Conservation (phyloP, 2,888 invertebrate species). For the Corythucha ciliata region DNA sequence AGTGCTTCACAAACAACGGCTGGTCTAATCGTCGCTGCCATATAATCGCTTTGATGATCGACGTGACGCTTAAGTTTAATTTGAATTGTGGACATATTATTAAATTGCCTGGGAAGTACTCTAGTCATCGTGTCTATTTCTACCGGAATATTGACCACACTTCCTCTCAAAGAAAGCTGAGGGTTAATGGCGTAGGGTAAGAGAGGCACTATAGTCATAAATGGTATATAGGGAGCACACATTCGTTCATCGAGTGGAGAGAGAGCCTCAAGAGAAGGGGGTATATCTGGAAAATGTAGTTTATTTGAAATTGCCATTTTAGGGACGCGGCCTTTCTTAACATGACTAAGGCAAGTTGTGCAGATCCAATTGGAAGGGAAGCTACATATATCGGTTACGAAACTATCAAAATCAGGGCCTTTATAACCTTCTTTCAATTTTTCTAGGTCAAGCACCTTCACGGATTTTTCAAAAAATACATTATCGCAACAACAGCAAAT, state of each 20-base stretch:
- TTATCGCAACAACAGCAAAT: too few relatives aligned
- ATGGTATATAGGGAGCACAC: slow-evolving; percentile 19
- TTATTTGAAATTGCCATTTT: slow-evolving; percentile 1
- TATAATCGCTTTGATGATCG: slow-evolving; percentile 1
- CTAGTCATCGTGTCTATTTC: too few relatives aligned
- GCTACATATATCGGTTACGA: too few relatives aligned
- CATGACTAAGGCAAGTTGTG: slow-evolving; percentile 2
- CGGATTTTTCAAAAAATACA: too few relatives aligned
- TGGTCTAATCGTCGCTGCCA: slow-evolving; percentile 5
- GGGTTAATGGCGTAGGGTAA: too few relatives aligned
- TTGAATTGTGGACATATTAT: too few relatives aligned
- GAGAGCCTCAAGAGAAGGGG: slow-evolving; percentile 2
- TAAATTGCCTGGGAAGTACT: too few relatives aligned
- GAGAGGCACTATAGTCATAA: slow-evolving; percentile 18
- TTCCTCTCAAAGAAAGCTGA: too few relatives aligned
- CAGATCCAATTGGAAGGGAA: neutral
- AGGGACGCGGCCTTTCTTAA: neutral
- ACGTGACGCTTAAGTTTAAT: slow-evolving; percentile 9
- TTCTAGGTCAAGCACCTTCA: too few relatives aligned
- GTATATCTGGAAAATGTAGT: slow-evolving; percentile 12
- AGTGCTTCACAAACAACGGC: neutral
- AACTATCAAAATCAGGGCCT: too few relatives aligned
- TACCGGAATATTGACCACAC: too few relatives aligned
- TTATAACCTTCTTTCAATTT: too few relatives aligned
- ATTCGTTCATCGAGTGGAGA: slow-evolving; percentile 22